Conservation (phyloP, 1,140 invertebrate genomes). For the Phocides pigmalion region DNA sequence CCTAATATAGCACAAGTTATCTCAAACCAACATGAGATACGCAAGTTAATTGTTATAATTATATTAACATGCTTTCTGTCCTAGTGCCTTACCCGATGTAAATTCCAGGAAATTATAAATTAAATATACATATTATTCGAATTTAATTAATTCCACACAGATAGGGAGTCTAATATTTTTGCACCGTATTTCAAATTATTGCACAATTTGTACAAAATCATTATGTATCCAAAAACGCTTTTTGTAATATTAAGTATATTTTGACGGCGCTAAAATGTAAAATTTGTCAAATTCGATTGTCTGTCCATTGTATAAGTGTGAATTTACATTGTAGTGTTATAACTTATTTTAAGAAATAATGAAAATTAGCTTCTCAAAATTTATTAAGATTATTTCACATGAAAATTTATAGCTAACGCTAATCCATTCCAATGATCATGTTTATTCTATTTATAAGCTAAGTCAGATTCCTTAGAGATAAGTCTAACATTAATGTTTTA, state of each 20-base stretch:
- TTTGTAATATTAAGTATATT: constrained; percentile 28
- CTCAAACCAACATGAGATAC: too few species aligned
- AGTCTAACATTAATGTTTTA: constrained; percentile 19
- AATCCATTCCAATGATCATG: constrained; percentile 52
- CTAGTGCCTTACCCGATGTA: constrained; percentile 48
- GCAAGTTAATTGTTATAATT: too few species aligned
- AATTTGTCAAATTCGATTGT: constrained; percentile 41
- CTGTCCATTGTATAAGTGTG: constrained; percentile 50
- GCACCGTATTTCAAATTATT: constrained; percentile 13
- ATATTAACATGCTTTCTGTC: constrained; percentile 3
- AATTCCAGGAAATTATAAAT: constrained; percentile 3
- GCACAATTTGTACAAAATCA: constrained; percentile 8
- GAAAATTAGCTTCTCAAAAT: constrained; percentile 68
- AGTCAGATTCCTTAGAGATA: constrained; percentile 39
- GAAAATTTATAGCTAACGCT: constrained; percentile 66
- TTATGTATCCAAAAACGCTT: constrained; percentile 17
- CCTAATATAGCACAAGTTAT: too few species aligned
- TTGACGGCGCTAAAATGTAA: not conserved
- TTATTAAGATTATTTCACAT: constrained; percentile 74
- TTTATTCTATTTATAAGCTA: constrained; percentile 42
- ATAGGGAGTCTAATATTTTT: not conserved
- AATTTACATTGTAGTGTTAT: not conserved
- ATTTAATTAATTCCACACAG: not conserved
- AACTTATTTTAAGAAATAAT: constrained; percentile 65
- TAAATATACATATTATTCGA: too few species aligned